Evolutionary conservation across 2,888 invertebrate genomes (phyloP).

Genomic region (Limenitis camilla): DNA sequence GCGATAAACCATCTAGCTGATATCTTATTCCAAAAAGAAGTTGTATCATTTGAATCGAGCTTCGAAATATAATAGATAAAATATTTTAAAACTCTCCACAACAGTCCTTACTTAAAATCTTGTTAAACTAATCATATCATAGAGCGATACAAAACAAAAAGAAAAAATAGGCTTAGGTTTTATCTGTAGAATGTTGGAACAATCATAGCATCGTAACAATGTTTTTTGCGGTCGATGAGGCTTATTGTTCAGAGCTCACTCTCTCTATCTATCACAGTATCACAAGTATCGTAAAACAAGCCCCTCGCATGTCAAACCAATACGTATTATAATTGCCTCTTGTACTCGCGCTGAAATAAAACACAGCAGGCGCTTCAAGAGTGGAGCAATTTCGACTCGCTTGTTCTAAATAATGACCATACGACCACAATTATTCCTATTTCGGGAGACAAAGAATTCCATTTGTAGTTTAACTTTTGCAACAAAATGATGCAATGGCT

Average conservation of each 20-base stretch:
- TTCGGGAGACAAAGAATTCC: constrained; percentile 16
- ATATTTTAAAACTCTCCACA: too few species aligned
- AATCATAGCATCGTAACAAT: constrained; percentile 3
- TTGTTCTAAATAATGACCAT: constrained; percentile 44
- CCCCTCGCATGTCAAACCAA: constrained; percentile 41
- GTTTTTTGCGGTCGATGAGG: constrained; percentile 1
- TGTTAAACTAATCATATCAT: not conserved
- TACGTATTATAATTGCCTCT: constrained; percentile 59
- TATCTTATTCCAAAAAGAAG: too few species aligned
- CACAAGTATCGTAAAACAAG: constrained; percentile 5
- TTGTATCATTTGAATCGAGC: too few species aligned
- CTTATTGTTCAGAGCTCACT: constrained; percentile 2
- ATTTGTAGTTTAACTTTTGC: constrained; percentile 22
- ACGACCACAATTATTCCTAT: constrained; percentile 14
- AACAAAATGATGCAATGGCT: constrained; percentile 15
- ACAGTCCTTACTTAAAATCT: too few species aligned
- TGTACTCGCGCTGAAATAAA: constrained; percentile 39
- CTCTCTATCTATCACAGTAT: constrained; percentile 8
- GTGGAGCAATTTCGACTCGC: constrained; percentile 36
- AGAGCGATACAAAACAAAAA: not conserved
- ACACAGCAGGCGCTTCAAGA: constrained; percentile 37
- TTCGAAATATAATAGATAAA: too few species aligned
- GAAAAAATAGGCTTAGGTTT: not conserved
- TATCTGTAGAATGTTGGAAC: not conserved
- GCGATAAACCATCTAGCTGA: too few species aligned